Base-by-base conservation (phyloP, 1,140 invertebrate species). In the Campoletis sonorensis region DNA sequence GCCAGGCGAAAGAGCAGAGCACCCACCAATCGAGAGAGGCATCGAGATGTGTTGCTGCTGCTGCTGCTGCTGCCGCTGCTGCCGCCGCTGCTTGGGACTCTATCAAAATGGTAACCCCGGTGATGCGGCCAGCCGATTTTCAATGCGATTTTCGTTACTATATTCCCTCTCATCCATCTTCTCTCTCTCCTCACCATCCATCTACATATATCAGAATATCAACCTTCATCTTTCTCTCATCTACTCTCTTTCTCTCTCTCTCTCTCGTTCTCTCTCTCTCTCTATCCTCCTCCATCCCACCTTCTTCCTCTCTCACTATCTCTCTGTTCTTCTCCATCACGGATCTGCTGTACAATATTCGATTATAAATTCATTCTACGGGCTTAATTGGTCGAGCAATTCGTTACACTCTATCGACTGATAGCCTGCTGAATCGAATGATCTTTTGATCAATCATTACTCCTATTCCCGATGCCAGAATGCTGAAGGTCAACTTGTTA, bases 121-220 rank as follows among this genome's bases (percentile, higher is more conserved):
- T 70, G 37, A 79, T 70, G 71, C 40, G 68, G 54, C 70, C 77
- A 79, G 64, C 77, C 70, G 81, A 82, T 79, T 82, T 82, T 82
- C 81, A 79, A 82, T 82, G 81, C 78, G 70, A 82, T 82, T 79
- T 37, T 27, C 71, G 67, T 49, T 37, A 79, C 70, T 79, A 79
- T 18, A 51, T 68, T 4, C 54, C 21, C 79, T 11, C 21, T 64
- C 21, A 5, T 7, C 7, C n/a, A 27, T 23, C 1, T 26, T 23
- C 40, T 45, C 40, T 23, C 40, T 45, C 40, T 45, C 40, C 11
- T 10, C 40, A 45, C 40, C 54, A 1, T 10, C 4, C 18, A 21
- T n/a, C 4, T 23, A 58, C 18, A 58, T 58, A 58, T 58, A 58
- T 23, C 40, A 13, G 40, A 45, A 45, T 45, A 45, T 45, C 40